Base-by-base conservation (phyloP, 2,113 vertebrate species). In the Aepyceros melampus region DNA sequence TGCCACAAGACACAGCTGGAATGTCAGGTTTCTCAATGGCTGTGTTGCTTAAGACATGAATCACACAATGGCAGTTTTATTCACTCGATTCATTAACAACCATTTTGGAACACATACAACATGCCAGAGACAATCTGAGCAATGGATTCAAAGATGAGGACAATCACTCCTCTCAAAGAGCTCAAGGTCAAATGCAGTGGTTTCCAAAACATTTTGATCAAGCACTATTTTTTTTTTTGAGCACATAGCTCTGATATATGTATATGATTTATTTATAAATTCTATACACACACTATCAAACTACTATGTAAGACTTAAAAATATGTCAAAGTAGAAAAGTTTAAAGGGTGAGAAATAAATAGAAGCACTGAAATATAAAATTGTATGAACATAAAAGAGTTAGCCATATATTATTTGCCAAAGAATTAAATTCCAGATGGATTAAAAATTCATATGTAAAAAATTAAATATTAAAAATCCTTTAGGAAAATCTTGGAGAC, bases 31-130 rank as follows among this genome's bases (percentile, higher is more conserved):
- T 96, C 85, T 96, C 64, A 95, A 21, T 53, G 36, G 2, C 89
- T 93, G 27, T 94, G 36, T 94, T 98, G 79, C 76, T 89, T 93
- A 97, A 95, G 58, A 94, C 19, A 67, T 60, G 47, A 95, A 84
- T 92, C 51, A 95, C 43, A 87, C 33, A 84, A 45, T 94, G 79
- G 78, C n/a, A 87, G 45, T 88, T 93, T 91, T 55, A 78, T 94
- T 97, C 36, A 94, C 45, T 91, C 7, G 55, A 36, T 49, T 94
- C 71, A 43, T 89, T 93, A 91, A 83, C 89, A 91, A 14, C 11
- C 4, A 29, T 60, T 89, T 90, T 62, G 67, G 29, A 96, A 85
- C 31, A 64, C 6, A 64, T 83, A 45, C 19, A 86, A n/a, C 40
- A 23, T 89, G 45, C n/a, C 60, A 89, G 19, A 97, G 49, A 97